phyloP scores from a whole-genome alignment of 2,797 vertebrate genomes.

The Falco cherrug region DNA sequence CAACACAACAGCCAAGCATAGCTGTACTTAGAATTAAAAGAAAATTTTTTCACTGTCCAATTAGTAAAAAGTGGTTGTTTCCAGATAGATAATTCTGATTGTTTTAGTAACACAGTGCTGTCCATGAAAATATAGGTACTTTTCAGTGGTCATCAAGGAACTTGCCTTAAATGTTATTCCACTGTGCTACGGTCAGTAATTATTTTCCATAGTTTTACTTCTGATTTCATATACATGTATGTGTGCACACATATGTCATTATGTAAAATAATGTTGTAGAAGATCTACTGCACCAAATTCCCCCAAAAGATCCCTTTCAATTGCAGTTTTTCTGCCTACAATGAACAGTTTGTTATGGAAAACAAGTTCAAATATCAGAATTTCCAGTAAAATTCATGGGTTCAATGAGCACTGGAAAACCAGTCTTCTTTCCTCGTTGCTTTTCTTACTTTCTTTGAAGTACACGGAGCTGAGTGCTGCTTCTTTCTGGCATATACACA shows the following conservation, averaged over 20 bases:
- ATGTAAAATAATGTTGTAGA: not conserved
- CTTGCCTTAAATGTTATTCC: not conserved
- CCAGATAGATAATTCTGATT: not conserved
- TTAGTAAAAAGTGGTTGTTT: not conserved
- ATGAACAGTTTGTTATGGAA: not conserved
- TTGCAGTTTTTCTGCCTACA: not conserved
- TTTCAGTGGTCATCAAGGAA: not conserved
- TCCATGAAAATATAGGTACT: not conserved
- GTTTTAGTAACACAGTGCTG: fast-evolving
- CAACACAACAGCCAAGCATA: not conserved
- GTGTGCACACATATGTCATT: fast-evolving
- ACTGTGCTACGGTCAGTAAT: not conserved
- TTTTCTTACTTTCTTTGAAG: not conserved
- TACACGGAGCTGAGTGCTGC: not conserved
- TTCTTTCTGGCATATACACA: not conserved
- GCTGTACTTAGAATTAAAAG: not conserved
- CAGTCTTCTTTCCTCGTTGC: not conserved
- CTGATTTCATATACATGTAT: not conserved
- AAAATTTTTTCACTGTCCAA: not conserved
- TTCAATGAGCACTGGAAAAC: not conserved
- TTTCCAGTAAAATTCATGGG: not conserved
- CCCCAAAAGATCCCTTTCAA: not conserved
- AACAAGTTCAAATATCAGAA: not conserved
- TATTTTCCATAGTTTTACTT: not conserved
- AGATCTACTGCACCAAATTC: not conserved